Evolutionary conservation across 92 coral and sea anemone species (phyloP), one percentile per base, ranked within the genome.

Genomic region (Palythoa grandis): DNA sequence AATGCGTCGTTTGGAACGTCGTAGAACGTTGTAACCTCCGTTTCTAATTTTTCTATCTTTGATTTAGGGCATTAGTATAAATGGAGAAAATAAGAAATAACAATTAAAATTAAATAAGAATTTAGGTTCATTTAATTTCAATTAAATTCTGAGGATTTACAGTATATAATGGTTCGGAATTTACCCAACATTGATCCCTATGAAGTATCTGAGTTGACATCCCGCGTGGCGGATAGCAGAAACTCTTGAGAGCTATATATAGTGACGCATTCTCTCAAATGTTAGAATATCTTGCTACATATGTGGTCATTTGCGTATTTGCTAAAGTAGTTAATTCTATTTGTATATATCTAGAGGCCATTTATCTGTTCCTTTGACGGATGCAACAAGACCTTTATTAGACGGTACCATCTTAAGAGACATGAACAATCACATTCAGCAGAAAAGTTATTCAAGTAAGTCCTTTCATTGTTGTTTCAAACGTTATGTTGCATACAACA

Each of bases 371-470:
- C 82, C 17, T 86, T 86, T 85, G 94, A 94, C 29, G 98, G 95
- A 4, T 95, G 98, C 84, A 87, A 82, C 50, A 96, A 96, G 83
- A 88, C 94, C 22, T 96, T 91, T 82, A 84, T 91, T 23, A 91
- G 95, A 16, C 91, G 93, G 35, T 90, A 83, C 78, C 98, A 96
- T 76, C 79, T 94, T 43, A 91, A 91, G 61, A 88, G 98, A 8
- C 98, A 96, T 57, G 53, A 83, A 60, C 75, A 88, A 70, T 87
- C 91, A 58, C 98, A 91, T 74, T 79, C 94, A 82, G 85, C 78
- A 74, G 72, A 72, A 52, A 79, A 77, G 52, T 24, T 58, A 68
- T 91, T 88, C 54, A 86, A 68, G 94, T 92, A 88, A 22, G 80
- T 61, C 7, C 39, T 29, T 8, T 7, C 35, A 29, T 29, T 29